Evolutionary conservation across 2,113 vertebrate genomes (phyloP).

Genomic region (Paracanthobrama guichenoti): DNA sequence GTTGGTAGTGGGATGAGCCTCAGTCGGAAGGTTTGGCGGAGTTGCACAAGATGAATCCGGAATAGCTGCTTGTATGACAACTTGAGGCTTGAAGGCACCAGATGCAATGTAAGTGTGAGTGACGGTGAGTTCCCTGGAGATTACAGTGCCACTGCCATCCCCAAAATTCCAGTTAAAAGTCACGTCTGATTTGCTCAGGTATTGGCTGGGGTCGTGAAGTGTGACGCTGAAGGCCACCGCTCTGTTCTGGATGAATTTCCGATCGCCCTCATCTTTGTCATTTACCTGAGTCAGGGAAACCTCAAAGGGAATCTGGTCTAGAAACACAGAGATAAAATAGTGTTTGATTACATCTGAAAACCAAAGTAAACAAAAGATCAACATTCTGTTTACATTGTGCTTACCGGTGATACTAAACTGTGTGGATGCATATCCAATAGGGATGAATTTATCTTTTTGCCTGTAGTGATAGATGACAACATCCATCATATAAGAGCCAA

Average conservation of each 20-base stretch:
- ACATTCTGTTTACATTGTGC: neutral
- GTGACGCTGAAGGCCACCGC: slow-evolving; percentile 84
- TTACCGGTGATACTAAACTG: slow-evolving; percentile 87
- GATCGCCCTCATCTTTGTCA: slow-evolving; percentile 67
- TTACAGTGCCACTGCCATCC: slow-evolving; percentile 87
- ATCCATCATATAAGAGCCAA: slow-evolving; percentile 89
- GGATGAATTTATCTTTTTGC: slow-evolving; percentile 84
- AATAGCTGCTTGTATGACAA: slow-evolving; percentile 89
- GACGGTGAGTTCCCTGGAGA: slow-evolving; percentile 81
- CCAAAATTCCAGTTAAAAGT: slow-evolving; percentile 96
- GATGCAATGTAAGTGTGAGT: slow-evolving; percentile 85
- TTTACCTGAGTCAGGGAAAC: slow-evolving; percentile 84
- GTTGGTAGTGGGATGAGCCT: slow-evolving; percentile 58
- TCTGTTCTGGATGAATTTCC: slow-evolving; percentile 84
- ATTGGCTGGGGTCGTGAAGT: slow-evolving; percentile 90
- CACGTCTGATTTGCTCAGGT: slow-evolving; percentile 82
- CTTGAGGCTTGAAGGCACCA: slow-evolving; percentile 78
- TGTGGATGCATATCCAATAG: slow-evolving; percentile 80
- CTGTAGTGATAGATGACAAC: slow-evolving; percentile 89
- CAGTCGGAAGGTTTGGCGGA: slow-evolving; percentile 51
- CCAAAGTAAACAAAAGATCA: neutral
- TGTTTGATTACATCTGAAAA: neutral
- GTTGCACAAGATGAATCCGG: slow-evolving; percentile 79
- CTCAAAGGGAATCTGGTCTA: slow-evolving; percentile 92
- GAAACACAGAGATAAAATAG: neutral